A percentile compares a stretch with the other conserved stretches of the same genome.
These are phyloP conservation scores for Phoenoteleia sp. DNA, from an alignment of 2,888 invertebrate genomes.

Conservation along the genomic window DNA sequence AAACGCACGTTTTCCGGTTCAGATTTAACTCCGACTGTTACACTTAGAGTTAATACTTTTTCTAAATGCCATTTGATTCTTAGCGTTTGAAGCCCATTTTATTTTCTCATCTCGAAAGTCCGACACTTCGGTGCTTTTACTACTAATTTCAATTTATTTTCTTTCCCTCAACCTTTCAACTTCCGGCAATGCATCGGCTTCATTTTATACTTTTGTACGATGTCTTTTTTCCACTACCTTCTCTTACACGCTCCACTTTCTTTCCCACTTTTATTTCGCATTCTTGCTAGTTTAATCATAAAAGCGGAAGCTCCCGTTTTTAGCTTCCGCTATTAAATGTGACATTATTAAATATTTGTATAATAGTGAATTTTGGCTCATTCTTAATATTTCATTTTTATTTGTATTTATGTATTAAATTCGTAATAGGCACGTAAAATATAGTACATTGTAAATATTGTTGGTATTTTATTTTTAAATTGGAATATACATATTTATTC, in stretches of 20 bases:
- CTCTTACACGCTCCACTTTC: background rate
- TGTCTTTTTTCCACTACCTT: background rate
- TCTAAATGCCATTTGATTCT: too few relatives aligned
- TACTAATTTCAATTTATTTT: constrained; percentile 36
- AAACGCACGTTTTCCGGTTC: too few relatives aligned
- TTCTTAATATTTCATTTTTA: too few relatives aligned
- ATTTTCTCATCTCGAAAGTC: background rate
- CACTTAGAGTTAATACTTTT: too few relatives aligned
- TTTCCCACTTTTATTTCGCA: constrained; percentile 17
- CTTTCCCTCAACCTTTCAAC: constrained; percentile 11
- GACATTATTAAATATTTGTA: constrained; percentile 27
- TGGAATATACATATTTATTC: too few relatives aligned
- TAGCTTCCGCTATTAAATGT: constrained; percentile 9
- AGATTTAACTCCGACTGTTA: too few relatives aligned
- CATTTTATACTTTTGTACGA: constrained; percentile 31
- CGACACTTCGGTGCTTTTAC: background rate
- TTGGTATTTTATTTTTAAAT: too few relatives aligned
- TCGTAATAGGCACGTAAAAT: too few relatives aligned
- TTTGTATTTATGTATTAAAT: too few relatives aligned
- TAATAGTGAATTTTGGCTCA: too few relatives aligned
- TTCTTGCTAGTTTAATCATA: constrained; percentile 24
- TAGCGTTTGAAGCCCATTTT: background rate
- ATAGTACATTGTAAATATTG: too few relatives aligned
- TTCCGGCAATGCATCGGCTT: constrained; percentile 7
- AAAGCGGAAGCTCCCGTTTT: constrained; percentile 19